Conservation (phyloP, 2,888 invertebrate species). For the Agapostemon virescens region DNA sequence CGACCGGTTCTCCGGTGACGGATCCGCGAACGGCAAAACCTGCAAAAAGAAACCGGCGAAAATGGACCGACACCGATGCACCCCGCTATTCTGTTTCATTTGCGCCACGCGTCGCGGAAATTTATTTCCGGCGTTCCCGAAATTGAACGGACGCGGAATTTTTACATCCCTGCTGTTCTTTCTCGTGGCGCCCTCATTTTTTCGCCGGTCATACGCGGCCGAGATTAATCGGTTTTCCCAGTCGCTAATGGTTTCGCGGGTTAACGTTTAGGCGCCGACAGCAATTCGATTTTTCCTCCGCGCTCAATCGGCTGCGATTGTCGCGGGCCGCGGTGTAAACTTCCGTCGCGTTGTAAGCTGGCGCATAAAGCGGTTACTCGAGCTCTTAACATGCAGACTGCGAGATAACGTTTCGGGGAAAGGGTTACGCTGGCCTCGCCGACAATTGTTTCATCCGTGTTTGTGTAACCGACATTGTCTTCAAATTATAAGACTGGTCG, state of each 20-base stretch:
- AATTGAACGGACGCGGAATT: background rate
- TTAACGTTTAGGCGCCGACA: conserved; percentile 4
- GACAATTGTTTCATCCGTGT: too few relatives aligned
- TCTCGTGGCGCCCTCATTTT: background rate
- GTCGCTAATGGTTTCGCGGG: conserved; percentile 5
- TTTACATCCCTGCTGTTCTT: background rate
- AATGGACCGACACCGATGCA: background rate
- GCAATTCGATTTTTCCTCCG: conserved; percentile 1
- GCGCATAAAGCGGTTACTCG: background rate
- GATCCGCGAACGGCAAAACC: background rate
- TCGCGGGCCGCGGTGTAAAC: background rate
- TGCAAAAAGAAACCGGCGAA: background rate
- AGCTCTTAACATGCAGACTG: background rate
- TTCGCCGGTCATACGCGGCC: background rate
- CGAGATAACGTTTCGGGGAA: background rate
- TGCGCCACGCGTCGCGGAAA: background rate
- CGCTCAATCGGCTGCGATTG: background rate
- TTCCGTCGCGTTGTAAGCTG: background rate
- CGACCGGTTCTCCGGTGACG: background rate
- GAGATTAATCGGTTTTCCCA: conserved; percentile 15
- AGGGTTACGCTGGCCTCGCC: too few relatives aligned
- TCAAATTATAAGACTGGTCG: too few relatives aligned
- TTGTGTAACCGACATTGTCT: too few relatives aligned
- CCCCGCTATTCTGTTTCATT: background rate
- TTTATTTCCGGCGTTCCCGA: background rate